Percentiles rank a stretch among this genome's conserved stretches.
phyloP scores from a whole-genome alignment of 2,797 vertebrate genomes.

The Loris lydekkerianus region DNA sequence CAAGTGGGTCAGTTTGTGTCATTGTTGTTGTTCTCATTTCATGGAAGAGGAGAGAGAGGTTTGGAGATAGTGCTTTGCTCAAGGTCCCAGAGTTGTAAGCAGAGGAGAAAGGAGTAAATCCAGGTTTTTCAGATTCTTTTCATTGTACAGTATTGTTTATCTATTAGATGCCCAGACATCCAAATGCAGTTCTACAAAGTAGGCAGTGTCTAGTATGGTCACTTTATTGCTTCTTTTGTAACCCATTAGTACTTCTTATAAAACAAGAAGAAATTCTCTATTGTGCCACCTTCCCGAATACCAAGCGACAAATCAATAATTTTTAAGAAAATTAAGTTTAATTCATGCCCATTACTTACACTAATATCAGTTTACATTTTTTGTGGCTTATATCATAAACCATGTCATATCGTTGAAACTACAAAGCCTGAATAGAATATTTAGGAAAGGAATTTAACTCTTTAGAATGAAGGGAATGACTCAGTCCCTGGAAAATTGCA shows the following conservation, averaged over 20 bases:
- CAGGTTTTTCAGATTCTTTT: background rate
- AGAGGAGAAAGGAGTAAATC: conserved; percentile 6
- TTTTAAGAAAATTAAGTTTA: conserved; percentile 64
- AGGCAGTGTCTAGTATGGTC: background rate
- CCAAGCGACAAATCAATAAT: conserved; percentile 6
- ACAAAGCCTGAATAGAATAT: conserved; percentile 48
- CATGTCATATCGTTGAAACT: conserved; percentile 12
- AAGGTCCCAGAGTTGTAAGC: background rate
- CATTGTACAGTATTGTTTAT: background rate
- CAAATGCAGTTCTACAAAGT: background rate
- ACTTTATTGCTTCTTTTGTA: conserved; percentile 25
- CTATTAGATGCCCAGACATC: background rate
- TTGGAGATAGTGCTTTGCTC: background rate
- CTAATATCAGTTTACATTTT: conserved; percentile 44
- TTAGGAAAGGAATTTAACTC: conserved; percentile 33
- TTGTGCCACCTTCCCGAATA: background rate
- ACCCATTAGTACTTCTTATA: background rate
- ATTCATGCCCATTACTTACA: background rate
- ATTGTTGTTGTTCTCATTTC: conserved; percentile 1
- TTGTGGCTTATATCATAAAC: conserved; percentile 36
- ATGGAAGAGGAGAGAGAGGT: background rate
- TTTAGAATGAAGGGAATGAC: background rate
- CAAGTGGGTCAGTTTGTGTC: background rate
- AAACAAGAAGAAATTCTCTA: conserved; percentile 15
- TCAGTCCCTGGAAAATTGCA: conserved; percentile 28